Evolutionary conservation across 2,888 invertebrate genomes (phyloP).

Genomic region (Trisateles emortualis): DNA sequence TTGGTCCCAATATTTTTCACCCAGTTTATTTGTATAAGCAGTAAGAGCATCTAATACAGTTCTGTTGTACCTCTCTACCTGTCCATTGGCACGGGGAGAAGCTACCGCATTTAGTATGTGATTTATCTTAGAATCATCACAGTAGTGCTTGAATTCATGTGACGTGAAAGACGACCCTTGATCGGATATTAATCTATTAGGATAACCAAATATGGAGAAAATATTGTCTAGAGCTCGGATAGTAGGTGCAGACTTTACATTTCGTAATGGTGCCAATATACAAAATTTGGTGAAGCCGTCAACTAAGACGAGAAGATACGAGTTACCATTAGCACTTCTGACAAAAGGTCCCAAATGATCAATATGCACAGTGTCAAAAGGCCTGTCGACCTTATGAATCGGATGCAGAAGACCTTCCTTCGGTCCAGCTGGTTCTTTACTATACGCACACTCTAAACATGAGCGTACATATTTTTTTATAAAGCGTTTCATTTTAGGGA

Average conservation of each 20-base stretch:
- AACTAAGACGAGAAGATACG: background rate
- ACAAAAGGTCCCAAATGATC: slow-evolving; percentile 8
- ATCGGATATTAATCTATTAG: slow-evolving; percentile 3
- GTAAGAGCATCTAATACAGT: too few species aligned
- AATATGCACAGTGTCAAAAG: slow-evolving; percentile 6
- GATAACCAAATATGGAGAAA: slow-evolving; percentile 4
- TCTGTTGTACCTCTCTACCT: too few species aligned
- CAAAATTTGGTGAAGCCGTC: slow-evolving; percentile 6
- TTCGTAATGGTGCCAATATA: background rate
- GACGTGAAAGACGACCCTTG: background rate
- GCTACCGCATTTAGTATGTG: too few species aligned
- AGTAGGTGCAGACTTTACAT: slow-evolving; percentile 5
- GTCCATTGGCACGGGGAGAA: too few species aligned
- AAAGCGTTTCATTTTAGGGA: slow-evolving; percentile 9
- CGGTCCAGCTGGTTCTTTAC: slow-evolving; percentile 5
- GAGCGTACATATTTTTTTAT: slow-evolving; percentile 8
- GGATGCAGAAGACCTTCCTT: slow-evolving; percentile 7
- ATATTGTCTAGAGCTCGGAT: slow-evolving; percentile 1
- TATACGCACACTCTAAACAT: slow-evolving; percentile 7
- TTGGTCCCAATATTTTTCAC: background rate
- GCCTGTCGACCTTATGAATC: slow-evolving; percentile 2
- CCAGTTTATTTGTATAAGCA: too few species aligned
- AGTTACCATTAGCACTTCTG: background rate
- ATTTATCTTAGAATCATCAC: too few species aligned
- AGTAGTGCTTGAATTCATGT: too few species aligned